Percentiles rank a stretch among this genome's conserved stretches.
phyloP scores from a whole-genome alignment of 1,140 invertebrate genomes.

The Cyclargus thomasi region DNA sequence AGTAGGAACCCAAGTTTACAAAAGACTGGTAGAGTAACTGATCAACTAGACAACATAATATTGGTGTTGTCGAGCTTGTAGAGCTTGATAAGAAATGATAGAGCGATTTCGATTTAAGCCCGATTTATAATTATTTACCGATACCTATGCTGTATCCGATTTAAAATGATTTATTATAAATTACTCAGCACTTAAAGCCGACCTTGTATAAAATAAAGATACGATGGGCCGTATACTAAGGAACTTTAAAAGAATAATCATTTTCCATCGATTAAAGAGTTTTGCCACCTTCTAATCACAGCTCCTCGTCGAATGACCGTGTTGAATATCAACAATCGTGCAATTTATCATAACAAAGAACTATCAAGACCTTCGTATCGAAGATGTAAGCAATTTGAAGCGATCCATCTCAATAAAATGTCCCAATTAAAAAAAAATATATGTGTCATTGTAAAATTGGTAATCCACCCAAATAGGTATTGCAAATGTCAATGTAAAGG shows the following conservation, averaged over 20 bases:
- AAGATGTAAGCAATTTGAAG: neutral
- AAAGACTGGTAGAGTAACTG: too few relatives aligned
- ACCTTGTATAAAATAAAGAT: too few relatives aligned
- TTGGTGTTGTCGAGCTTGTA: too few relatives aligned
- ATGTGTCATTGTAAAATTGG: neutral
- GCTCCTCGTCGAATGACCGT: neutral
- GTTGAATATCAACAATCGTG: neutral
- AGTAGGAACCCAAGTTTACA: too few relatives aligned
- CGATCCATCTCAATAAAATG: neutral
- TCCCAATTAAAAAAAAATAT: neutral
- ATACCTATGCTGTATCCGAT: too few relatives aligned
- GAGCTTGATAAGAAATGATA: too few relatives aligned
- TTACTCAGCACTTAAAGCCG: too few relatives aligned
- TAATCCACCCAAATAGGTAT: neutral
- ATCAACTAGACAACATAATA: too few relatives aligned
- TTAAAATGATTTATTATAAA: too few relatives aligned
- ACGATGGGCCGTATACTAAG: neutral
- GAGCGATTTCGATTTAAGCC: too few relatives aligned
- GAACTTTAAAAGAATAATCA: neutral
- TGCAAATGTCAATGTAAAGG: neutral
- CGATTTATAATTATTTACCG: too few relatives aligned
- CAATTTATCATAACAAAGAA: constrained; percentile 3
- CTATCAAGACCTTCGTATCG: neutral
- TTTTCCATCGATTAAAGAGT: neutral
- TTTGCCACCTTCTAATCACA: neutral